Evolutionary conservation across 1,140 invertebrate genomes (phyloP).

Genomic region (Daktulosphaira vitifoliae): DNA sequence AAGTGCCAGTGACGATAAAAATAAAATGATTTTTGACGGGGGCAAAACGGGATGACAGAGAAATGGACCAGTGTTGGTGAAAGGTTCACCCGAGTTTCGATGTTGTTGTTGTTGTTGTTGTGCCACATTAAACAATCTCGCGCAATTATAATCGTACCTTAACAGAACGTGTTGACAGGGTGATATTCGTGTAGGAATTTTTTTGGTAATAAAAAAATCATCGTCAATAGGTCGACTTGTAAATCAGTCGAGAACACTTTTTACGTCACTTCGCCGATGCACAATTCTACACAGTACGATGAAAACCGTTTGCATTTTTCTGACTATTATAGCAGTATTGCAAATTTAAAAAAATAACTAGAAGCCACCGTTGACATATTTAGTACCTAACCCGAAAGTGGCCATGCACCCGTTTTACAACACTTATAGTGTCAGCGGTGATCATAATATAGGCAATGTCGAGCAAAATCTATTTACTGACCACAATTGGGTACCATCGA

Average conservation of each 20-base stretch:
- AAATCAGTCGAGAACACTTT: no score
- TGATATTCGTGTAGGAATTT: background rate
- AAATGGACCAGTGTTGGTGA: conserved; percentile 33
- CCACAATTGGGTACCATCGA: background rate
- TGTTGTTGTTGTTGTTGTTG: conserved; percentile 8
- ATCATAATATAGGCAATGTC: background rate
- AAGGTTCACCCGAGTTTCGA: conserved; percentile 25
- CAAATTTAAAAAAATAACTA: no score
- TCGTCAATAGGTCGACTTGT: background rate
- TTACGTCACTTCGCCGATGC: no score
- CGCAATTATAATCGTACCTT: no score
- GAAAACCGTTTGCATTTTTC: no score
- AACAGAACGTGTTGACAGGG: conserved; percentile 9
- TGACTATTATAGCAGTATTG: no score
- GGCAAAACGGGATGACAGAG: conserved; percentile 31
- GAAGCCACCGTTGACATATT: conserved; percentile 3
- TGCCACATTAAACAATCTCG: no score
- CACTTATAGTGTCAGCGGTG: background rate
- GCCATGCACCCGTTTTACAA: conserved; percentile 28
- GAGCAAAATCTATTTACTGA: conserved; percentile 15
- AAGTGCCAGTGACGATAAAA: conserved; percentile 11
- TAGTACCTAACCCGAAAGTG: background rate
- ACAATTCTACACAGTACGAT: no score
- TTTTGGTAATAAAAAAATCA: conserved; percentile 29
- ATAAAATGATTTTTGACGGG: conserved; percentile 27